Conservation (phyloP, 1,140 invertebrate genomes). For the Himalopsyche phryganea region DNA sequence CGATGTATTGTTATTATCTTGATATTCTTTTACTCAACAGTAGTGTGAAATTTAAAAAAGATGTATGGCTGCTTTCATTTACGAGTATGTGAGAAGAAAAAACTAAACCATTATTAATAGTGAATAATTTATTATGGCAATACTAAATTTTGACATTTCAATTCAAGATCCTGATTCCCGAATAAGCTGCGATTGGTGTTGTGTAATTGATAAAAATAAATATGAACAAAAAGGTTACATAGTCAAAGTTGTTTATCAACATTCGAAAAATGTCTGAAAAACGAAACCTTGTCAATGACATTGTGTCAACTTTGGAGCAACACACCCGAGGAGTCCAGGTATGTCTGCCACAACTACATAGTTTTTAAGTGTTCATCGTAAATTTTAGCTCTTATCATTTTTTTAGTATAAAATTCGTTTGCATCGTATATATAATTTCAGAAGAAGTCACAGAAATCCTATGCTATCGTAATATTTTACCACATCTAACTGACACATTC, state of each 20-base stretch:
- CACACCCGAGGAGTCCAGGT: conserved; percentile 19
- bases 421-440: background rate
- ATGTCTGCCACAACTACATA: too few species aligned
- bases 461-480: background rate
- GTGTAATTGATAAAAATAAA: conserved; percentile 30
- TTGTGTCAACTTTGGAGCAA: conserved; percentile 6
- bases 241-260: background rate
- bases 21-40: too few species aligned
- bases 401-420: conserved; percentile 4
- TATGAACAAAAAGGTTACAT: conserved; percentile 12
- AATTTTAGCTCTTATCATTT: background rate
- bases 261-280: conserved; percentile 9
- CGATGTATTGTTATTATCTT: too few species aligned
- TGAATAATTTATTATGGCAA: conserved; percentile 1
- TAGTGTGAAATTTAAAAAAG: too few species aligned
- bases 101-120: too few species aligned
- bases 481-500: background rate
- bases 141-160: conserved; percentile 1
- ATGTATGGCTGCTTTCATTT: too few species aligned
- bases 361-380: too few species aligned
- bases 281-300: conserved; percentile 12
- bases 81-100: too few species aligned
- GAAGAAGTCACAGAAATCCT: background rate
- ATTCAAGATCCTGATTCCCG: too few species aligned
- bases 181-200: background rate